Evolutionary conservation across 2,888 invertebrate genomes (phyloP), one percentile per base, ranked within the genome.

Genomic region (Lasioglossum leucozonium): DNA sequence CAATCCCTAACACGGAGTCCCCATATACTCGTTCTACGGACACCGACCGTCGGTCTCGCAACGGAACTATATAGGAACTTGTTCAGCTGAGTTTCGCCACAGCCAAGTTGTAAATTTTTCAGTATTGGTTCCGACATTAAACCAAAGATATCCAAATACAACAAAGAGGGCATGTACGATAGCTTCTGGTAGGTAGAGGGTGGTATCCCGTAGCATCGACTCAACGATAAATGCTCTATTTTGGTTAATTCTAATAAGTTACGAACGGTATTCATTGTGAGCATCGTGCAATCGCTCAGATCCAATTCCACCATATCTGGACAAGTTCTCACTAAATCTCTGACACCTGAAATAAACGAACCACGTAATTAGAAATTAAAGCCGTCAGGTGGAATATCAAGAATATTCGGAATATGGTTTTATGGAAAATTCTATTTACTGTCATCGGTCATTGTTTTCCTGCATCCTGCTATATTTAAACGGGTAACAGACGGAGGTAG

Each of bases 11-110:
- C 98, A 78, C 98, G 95, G 42, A 98, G 95, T 0, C 98, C 98
- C 99, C 99, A 99, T 93, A 99, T 97, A 40, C 98, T 98, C 0
- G 98, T 98, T 90, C 98, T 96, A 86, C 97, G 96, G 0, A 97
- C 96, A 0, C 99, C 99, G 0, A 98, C 98, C 0, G 99, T 99
- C 0, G 99, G 99, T 22, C 98, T 96, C 0, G 98, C 98, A 22
- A 99, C 97, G 0, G 98, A 98, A 92, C 98, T 98, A 94, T 97
- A 97, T 85, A 96, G 96, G 92, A 96, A 97, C 93, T 97, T 97
- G 95, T 98, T 98, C 72, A 98, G 96, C 91, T 96, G 96, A 77
- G 97, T 96, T 82, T 95, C 95, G 3, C 96, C 95, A 91, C 97
- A 96, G 82, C 95, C 96, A 26, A 95, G 95, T 1, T 95, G 93